Evolutionary conservation across 2,797 vertebrate genomes (phyloP).

Genomic region (Coregonus ussuriensis): DNA sequence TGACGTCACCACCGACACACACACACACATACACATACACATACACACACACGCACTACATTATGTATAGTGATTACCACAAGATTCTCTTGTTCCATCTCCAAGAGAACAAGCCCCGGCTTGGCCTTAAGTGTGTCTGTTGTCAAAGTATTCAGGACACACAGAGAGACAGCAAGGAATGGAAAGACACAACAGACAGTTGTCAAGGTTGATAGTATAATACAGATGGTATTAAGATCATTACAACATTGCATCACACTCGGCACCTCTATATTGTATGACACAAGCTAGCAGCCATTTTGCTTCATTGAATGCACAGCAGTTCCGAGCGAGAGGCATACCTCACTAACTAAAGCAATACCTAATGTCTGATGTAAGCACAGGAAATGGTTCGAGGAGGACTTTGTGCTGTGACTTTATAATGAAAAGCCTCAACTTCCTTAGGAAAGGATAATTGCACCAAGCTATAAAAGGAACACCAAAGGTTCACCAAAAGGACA

Average conservation of each 20-base stretch:
- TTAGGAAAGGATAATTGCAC: background rate
- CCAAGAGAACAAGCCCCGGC: background rate
- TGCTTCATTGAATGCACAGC: background rate
- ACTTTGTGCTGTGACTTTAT: background rate
- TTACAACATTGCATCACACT: background rate
- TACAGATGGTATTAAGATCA: background rate
- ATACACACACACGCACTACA: no score
- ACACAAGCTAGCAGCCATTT: background rate
- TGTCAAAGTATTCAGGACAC: conserved; percentile 12
- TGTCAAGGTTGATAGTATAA: background rate
- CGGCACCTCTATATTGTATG: background rate
- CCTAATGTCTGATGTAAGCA: background rate
- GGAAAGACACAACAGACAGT: conserved; percentile 5
- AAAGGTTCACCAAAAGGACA: conserved; percentile 24
- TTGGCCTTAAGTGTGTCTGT: background rate
- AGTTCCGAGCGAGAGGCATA: background rate
- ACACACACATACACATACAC: background rate
- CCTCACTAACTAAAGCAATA: background rate
- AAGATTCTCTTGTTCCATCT: conserved; percentile 13
- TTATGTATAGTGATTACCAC: background rate
- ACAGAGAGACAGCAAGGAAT: conserved; percentile 1
- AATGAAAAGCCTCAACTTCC: background rate
- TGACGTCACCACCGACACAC: background rate
- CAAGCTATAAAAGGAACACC: conserved; percentile 17
- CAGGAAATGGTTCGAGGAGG: background rate